phyloP scores from a whole-genome alignment of 2,888 invertebrate species.

The Tenthredo scrophulariae region DNA sequence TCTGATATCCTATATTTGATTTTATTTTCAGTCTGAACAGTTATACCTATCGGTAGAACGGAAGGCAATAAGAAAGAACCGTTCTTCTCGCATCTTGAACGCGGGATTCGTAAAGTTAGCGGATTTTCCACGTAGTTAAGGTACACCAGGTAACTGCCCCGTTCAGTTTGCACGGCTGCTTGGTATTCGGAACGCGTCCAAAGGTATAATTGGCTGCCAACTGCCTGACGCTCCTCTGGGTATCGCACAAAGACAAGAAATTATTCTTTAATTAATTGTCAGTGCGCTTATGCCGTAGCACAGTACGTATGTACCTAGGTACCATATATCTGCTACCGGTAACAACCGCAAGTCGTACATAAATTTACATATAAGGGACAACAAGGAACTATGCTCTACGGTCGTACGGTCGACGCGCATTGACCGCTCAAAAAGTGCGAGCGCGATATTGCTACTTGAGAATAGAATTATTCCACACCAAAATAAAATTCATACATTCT shows the following conservation, averaged over 20 bases:
- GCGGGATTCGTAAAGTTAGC: slow-evolving; percentile 34
- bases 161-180: slow-evolving; percentile 57
- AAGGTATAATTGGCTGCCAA: slow-evolving; percentile 77
- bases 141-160: slow-evolving; percentile 20
- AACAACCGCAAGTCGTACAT: slow-evolving; percentile 55
- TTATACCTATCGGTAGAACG: slow-evolving; percentile 24
- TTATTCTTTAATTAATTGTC: slow-evolving; percentile 79
- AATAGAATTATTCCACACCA: background rate
- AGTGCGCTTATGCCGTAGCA: slow-evolving; percentile 62
- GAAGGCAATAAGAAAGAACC: slow-evolving; percentile 10
- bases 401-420: background rate
- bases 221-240: slow-evolving; percentile 69
- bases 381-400: slow-evolving; percentile 45
- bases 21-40: slow-evolving; percentile 12
- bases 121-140: slow-evolving; percentile 29
- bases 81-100: slow-evolving; percentile 26
- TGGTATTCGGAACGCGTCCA: slow-evolving; percentile 76
- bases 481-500: background rate
- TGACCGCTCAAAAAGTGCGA: background rate
- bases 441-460: background rate
- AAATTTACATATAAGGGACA: slow-evolving; percentile 58
- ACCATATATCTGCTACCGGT: slow-evolving; percentile 58
- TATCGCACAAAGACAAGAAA: slow-evolving; percentile 77
- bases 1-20: background rate
- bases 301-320: slow-evolving; percentile 26